Base-by-base conservation (phyloP, 2,797 vertebrate species). In the Anguilla megastoma region DNA sequence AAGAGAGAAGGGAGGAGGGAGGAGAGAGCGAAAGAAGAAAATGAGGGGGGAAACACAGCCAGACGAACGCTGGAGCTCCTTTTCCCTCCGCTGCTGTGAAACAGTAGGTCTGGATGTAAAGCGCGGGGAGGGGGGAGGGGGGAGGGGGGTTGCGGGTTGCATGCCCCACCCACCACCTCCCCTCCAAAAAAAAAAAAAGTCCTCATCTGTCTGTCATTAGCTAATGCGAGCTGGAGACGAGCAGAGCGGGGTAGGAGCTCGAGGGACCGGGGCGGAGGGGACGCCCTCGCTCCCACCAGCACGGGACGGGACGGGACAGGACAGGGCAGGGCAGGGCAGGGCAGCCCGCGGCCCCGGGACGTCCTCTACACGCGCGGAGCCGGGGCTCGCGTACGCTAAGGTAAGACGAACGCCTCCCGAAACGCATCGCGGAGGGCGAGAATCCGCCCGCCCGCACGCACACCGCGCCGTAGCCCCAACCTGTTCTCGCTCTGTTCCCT, bases 121-220 rank as follows among this genome's bases (percentile, higher is more conserved):
- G 36, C 36, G 36, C 33, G 33, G 0, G 33, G 92, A 88, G 90
- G 74, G 88, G 84, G 86, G 88, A 1, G 60, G 24, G 80, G 21
- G 58, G 50, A 1, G 60, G 24, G 80, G 21, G 58, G 50, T 52
- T 36, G 1, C 58, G 21, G 8, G 33, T 30, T 14, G 66, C n/a
- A 14, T 12, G 27, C 36, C 74, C 33, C 87, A 90, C 48, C 52
- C 90, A 86, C 86, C 88, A 87, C 3, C 85, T 58, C 79, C 82
- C 30, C 54, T 89, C 90, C 69, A 30, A 69, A 87, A 87, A 5
- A 74, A 74, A 33, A 74, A 16, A 33, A 8, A 36, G n/a, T 30
- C 91, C 93, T 94, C 93, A 94, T 95, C 93, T 93, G 89, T 91
- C 92, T 93, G 93, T 91, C 89, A 94, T 90, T 92, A 93, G 90